Base-by-base conservation (phyloP, 2,113 vertebrate genomes). In the Daphoenositta chrysoptera region DNA sequence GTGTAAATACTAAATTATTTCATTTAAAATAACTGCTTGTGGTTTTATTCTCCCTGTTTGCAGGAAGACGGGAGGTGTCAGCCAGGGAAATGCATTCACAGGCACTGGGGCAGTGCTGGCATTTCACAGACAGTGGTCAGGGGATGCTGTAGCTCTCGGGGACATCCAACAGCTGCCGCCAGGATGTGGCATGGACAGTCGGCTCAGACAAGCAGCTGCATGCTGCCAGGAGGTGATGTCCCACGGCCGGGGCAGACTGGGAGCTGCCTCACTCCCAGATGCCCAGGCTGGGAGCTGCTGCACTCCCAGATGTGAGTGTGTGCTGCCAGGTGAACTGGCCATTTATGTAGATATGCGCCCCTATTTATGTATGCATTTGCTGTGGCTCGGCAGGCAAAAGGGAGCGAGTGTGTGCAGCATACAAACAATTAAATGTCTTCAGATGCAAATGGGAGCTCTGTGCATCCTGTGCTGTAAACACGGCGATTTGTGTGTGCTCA, bases 401-500 rank as follows among this genome's bases (percentile, higher is more conserved):
- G 53, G 53, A 57, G 21, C 0, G 5, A 83, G 57, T 87, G 70
- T 97, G 69, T 91, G 73, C 45, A 72, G 37, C 20, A 31, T 83
- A 77, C 89, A 75, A 96, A 92, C 75, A 82, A 89, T 73, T 56
- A 89, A 70, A 31, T 78, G 18, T 64, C 72, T 85, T 75, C 1
- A 20, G n/a, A 82, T 95, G 81, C 57, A 91, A 95, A 92, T 60
- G 84, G 69, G 58, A 97, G 39, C 91, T 84, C 61, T 82, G 48
- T 13, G 50, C 24, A 5, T 85, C 91, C 69, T 27, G 58, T 1
- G 13, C 72, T 77, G 53, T 69, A 75, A 95, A 82, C 90, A 83
- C 3, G 10, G 54, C 7, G 5, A 68, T 87, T 89, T 96, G 87
- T 96, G 95, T 97, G 95, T 97, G 93, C 93, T 97, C 94, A 83